Evolutionary conservation across 2,113 vertebrate genomes (phyloP).

Genomic region (Phyllostomus discolor): DNA sequence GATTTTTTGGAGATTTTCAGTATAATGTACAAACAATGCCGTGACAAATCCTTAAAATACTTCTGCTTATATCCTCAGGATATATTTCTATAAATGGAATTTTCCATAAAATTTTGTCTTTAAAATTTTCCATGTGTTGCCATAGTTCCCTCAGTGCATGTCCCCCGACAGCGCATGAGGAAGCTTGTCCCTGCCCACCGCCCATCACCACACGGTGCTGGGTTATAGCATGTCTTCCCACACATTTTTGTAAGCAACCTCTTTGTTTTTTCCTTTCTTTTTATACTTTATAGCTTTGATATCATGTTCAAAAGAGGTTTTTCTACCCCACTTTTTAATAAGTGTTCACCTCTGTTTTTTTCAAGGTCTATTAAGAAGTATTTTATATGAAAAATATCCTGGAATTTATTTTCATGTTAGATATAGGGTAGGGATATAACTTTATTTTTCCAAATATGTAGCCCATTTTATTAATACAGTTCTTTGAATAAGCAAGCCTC

Average conservation of each 20-base stretch:
- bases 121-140: not conserved
- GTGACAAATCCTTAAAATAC: conserved; percentile 33
- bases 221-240: not conserved
- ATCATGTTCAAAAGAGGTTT: conserved; percentile 17
- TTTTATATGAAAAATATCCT: not conserved
- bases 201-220: too few species aligned
- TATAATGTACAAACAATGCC: not conserved
- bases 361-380: not conserved
- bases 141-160: not conserved
- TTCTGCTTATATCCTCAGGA: conserved; percentile 19
- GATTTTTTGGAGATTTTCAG: conserved; percentile 30
- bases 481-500: not conserved
- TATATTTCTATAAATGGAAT: conserved; percentile 14
- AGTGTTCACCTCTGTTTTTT: conserved; percentile 4
- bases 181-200: not conserved
- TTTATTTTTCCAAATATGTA: not conserved
- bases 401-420: not conserved
- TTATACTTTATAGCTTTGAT: not conserved
- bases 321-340: not conserved
- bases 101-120: not conserved
- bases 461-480: conserved; percentile 18
- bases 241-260: not conserved
- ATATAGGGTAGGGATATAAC: not conserved
- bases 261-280: not conserved
- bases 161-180: not conserved